These are phyloP conservation scores for Scelioninae gen. 2 DNA, from an alignment of 2,888 invertebrate genomes.

Conservation along the genomic window DNA sequence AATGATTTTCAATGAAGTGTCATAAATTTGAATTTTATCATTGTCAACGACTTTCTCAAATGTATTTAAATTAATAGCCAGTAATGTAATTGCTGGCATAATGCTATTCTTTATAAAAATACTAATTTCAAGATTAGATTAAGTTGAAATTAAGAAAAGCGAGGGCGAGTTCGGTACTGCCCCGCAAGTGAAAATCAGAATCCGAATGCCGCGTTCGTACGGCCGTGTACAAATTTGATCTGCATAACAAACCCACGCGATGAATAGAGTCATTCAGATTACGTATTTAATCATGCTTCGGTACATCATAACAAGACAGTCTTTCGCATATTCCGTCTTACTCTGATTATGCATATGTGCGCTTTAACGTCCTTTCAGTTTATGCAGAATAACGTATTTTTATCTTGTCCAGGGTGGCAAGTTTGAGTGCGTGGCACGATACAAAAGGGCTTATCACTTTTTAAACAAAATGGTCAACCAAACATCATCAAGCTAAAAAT, in stretches of 20 bases:
- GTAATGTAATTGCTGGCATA: too few species aligned
- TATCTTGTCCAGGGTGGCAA: conserved; percentile 26
- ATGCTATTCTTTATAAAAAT: too few species aligned
- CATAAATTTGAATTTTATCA: too few species aligned
- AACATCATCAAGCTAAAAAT: not conserved
- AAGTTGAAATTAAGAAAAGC: conserved; percentile 15
- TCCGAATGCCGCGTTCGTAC: conserved; percentile 64
- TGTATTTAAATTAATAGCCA: too few species aligned
- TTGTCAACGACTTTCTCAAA: too few species aligned
- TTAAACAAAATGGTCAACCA: conserved; percentile 11
- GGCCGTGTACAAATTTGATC: conserved; percentile 69
- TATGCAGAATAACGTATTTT: conserved; percentile 38
- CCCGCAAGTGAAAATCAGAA: conserved; percentile 59
- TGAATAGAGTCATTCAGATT: conserved; percentile 73
- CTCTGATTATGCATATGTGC: conserved; percentile 51
- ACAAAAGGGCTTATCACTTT: conserved; percentile 32
- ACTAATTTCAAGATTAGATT: conserved; percentile 9
- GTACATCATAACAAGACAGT: conserved; percentile 61
- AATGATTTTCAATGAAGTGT: too few species aligned
- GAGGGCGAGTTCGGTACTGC: conserved; percentile 10
- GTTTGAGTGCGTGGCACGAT: conserved; percentile 12
- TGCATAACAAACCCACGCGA: conserved; percentile 71
- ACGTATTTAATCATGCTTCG: conserved; percentile 71
- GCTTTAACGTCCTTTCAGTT: conserved; percentile 43
- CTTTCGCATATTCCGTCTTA: conserved; percentile 56